phyloP scores from a whole-genome alignment of 2,797 vertebrate species.

The Anolis apletophallus region DNA sequence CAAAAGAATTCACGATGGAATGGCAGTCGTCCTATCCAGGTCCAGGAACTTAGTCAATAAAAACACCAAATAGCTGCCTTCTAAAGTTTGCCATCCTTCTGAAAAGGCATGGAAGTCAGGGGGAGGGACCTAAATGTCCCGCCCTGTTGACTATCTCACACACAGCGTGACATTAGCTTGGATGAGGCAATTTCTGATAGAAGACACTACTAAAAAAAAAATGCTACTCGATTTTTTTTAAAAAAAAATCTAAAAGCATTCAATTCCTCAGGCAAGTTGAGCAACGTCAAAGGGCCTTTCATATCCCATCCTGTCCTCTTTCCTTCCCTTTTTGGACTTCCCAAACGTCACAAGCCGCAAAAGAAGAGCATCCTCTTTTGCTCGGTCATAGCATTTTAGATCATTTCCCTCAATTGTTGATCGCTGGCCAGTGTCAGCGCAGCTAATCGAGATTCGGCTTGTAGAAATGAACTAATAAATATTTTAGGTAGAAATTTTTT shows the following conservation, averaged over 20 bases:
- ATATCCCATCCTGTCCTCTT: background rate
- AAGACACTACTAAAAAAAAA: no score
- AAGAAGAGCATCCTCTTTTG: background rate
- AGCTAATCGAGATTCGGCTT: background rate
- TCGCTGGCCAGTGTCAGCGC: background rate
- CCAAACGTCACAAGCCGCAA: slow-evolving; percentile 14
- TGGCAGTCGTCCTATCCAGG: no score
- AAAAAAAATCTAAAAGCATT: background rate
- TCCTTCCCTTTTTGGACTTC: slow-evolving; percentile 23
- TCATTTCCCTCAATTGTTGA: background rate
- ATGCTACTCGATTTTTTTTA: background rate
- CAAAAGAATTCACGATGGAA: no score
- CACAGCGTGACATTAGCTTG: no score
- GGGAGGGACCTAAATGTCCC: no score
- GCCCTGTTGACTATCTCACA: no score
- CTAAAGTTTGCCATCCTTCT: no score
- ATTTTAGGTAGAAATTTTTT: background rate
- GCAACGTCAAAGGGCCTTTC: background rate
- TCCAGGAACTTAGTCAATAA: no score
- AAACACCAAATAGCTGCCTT: no score
- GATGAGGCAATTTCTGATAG: background rate
- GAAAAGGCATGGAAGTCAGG: no score
- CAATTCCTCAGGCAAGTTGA: background rate
- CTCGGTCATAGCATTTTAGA: background rate
- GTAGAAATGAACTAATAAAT: background rate